phyloP scores from a whole-genome alignment of 2,113 vertebrate species.

The Anthoscopus minutus region DNA sequence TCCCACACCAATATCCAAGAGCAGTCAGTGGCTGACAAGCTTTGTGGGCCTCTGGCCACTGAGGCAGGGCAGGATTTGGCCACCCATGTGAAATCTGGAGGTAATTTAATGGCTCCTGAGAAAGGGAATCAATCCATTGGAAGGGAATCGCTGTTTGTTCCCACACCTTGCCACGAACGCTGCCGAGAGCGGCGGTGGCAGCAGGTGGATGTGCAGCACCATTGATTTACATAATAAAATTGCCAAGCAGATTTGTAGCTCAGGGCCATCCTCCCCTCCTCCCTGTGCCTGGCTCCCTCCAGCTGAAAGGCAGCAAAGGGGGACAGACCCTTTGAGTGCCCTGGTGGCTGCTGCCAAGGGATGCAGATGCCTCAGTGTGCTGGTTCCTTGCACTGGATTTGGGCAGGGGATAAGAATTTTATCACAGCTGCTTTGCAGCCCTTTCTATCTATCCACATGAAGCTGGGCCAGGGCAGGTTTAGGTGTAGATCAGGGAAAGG shows the following conservation, averaged over 20 bases:
- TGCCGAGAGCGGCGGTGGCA: background rate
- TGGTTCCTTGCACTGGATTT: background rate
- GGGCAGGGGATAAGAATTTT: background rate
- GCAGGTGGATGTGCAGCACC: constrained; percentile 53
- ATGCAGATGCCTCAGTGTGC: background rate
- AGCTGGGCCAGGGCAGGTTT: background rate
- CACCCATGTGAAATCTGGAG: background rate
- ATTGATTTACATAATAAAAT: constrained; percentile 42
- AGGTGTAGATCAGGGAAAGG: background rate
- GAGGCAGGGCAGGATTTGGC: background rate
- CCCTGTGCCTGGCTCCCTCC: background rate
- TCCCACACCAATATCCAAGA: background rate
- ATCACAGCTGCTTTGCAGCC: background rate
- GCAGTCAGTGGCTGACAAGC: background rate
- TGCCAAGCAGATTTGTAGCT: constrained; percentile 48
- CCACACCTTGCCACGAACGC: background rate
- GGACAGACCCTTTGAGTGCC: background rate
- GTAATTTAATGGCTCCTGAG: constrained; percentile 9
- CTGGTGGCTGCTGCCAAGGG: background rate
- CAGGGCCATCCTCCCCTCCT: background rate
- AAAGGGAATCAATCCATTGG: constrained; percentile 12
- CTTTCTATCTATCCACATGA: background rate
- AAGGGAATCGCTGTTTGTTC: constrained; percentile 31
- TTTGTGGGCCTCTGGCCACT: background rate
- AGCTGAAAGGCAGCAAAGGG: background rate